Evolutionary conservation across 2,797 vertebrate genomes (phyloP).

Genomic region (Enteromius trimaculatus): DNA sequence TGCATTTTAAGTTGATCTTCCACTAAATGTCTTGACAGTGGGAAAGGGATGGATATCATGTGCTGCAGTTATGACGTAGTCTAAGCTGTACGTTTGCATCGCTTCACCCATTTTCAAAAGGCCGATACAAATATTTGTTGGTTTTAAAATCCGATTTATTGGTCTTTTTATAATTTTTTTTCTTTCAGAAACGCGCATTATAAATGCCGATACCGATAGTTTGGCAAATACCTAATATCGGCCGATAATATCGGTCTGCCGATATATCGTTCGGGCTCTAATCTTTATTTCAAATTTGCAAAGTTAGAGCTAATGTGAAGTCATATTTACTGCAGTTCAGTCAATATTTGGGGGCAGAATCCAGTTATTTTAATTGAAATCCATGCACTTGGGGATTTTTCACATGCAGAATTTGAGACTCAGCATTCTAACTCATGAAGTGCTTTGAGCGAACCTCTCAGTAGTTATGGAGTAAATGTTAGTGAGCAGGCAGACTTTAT

Average conservation of each 20-base stretch:
- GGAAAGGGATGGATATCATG: neutral
- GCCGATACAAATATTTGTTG: no score
- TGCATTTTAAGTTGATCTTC: neutral
- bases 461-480: neutral
- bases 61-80: neutral
- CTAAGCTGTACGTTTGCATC: neutral
- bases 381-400: neutral
- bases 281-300: neutral
- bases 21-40: neutral
- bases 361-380: neutral
- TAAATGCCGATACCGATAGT: no score
- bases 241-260: no score
- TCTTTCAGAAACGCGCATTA: no score
- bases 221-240: no score
- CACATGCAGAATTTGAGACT: neutral
- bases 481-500: neutral
- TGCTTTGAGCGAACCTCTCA: neutral
- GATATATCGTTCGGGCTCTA: no score
- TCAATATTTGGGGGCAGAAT: neutral
- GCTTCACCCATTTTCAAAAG: neutral
- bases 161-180: no score
- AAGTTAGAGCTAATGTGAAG: neutral
- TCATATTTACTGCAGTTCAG: no score
- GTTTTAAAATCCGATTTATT: no score
- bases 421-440: neutral